These are phyloP conservation scores for Brachirus orientalis DNA, from an alignment of 2,113 vertebrate species.

Conservation along the genomic window DNA sequence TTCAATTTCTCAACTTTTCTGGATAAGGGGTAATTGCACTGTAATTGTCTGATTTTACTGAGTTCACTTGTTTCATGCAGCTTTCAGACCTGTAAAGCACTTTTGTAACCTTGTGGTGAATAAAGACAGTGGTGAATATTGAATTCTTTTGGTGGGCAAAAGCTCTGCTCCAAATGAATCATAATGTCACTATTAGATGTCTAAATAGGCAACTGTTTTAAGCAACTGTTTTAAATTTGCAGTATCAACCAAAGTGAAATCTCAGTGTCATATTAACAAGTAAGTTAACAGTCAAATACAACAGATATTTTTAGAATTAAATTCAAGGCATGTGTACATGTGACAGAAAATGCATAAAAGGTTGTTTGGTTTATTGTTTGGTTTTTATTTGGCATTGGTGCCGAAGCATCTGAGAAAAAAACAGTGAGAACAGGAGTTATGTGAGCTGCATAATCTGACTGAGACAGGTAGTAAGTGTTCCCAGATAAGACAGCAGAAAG, in stretches of 20 bases:
- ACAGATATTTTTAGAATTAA: background rate
- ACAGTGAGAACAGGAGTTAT: slow-evolving; percentile 1
- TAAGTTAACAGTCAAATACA: too few relatives aligned
- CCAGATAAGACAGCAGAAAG: slow-evolving; percentile 12
- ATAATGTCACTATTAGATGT: background rate
- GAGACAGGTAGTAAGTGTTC: slow-evolving; percentile 10
- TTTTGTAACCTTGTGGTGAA: too few relatives aligned
- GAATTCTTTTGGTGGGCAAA: too few relatives aligned
- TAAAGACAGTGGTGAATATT: too few relatives aligned
- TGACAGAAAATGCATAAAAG: background rate
- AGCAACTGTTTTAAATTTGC: too few relatives aligned
- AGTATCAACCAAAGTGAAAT: too few relatives aligned
- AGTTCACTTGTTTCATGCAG: too few relatives aligned
- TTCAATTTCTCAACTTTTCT: too few relatives aligned
- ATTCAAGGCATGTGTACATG: background rate
- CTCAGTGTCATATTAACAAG: too few relatives aligned
- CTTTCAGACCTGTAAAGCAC: too few relatives aligned
- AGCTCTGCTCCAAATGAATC: background rate
- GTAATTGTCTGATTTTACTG: too few relatives aligned
- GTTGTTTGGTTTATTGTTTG: background rate
- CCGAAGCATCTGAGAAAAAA: background rate
- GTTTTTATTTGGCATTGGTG: background rate
- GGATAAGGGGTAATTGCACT: too few relatives aligned
- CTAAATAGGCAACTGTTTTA: background rate
- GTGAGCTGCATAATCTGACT: slow-evolving; percentile 10